Conservation (phyloP, 64 coral and sea anemone genomes). For the Stichodactyla mertensii region DNA sequence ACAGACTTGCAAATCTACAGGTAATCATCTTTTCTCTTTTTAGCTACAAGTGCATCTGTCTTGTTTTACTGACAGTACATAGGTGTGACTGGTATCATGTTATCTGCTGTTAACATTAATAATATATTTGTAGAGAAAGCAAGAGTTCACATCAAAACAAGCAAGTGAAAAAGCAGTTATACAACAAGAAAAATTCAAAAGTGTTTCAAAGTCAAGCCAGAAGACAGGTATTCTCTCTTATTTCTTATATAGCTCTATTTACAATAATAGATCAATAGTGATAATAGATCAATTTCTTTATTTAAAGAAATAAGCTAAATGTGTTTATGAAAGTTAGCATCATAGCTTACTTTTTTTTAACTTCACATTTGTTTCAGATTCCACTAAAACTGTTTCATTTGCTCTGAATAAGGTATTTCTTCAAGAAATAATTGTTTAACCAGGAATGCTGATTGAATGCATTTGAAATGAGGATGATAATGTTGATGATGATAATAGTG, state of each 20-base stretch:
- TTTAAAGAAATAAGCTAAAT: too few species aligned
- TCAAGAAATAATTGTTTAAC: background rate
- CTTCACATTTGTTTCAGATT: conserved; percentile 4
- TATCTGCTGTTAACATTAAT: background rate
- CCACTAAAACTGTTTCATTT: conserved; percentile 14
- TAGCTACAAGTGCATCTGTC: too few species aligned
- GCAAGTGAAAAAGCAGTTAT: background rate
- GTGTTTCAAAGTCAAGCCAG: background rate
- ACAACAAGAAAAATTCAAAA: conserved; percentile 7
- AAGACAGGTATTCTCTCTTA: background rate
- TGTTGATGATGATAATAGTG: background rate
- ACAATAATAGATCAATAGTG: too few species aligned
- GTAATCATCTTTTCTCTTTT: conserved; percentile 16
- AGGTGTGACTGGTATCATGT: background rate
- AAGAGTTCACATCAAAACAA: conserved; percentile 12
- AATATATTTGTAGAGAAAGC: background rate
- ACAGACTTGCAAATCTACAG: conserved; percentile 83
- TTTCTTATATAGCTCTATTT: too few species aligned
- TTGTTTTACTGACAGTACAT: too few species aligned
- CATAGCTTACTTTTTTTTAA: background rate
- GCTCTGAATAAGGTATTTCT: background rate
- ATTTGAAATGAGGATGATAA: background rate
- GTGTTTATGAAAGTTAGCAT: too few species aligned
- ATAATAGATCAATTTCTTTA: too few species aligned
- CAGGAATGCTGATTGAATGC: background rate